Evolutionary conservation across 2,113 vertebrate species (phyloP), one percentile per base, ranked within the genome.

Genomic region (Ochotona curzoniae): DNA sequence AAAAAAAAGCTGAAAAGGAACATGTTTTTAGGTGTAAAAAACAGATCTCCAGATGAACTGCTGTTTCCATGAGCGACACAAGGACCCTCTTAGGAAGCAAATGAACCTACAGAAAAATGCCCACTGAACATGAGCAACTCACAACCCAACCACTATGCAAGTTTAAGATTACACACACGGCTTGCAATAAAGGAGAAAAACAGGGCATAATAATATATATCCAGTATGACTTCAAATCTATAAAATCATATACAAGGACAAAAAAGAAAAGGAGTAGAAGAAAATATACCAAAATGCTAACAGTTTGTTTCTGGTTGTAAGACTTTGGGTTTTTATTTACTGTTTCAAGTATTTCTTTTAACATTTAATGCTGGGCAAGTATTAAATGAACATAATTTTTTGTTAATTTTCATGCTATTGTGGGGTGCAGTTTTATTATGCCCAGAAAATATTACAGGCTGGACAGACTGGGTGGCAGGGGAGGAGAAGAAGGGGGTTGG

Each of bases 91-190:
- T 0, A 35, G 80, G 28, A 88, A 32, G 35, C 47, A 57, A 75
- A 21, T 20, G 30, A 85, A 95, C 70, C 35, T 35, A 17, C 0
- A 90, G n/a, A 64, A 75, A 90, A 92, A 92, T n/a, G 21, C 15
- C 94, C 35, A 93, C 81, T 69, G 71, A 89, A 69, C 25, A 25
- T 28, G 91, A 47, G 26, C 60, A 85, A 90, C 85, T 82, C n/a
- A 89, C 9, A 87, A 79, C 57, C 35, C 35, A 93, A 67, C 30
- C 0, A 49, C 76, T 90, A 60, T 47, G 47, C n/a, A 23, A 91
- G 71, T 86, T 95, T 67, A 2, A 87, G 87, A 83, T n/a, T 75
- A 71, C 66, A 69, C 92, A 89, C 71, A 83, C 17, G 28, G 25
- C 35, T 83, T 82, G 74, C 8, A 51, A 63, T 66, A 75, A 83